Conservation (phyloP, 2,888 invertebrate species). For the Cyaniris semiargus region DNA sequence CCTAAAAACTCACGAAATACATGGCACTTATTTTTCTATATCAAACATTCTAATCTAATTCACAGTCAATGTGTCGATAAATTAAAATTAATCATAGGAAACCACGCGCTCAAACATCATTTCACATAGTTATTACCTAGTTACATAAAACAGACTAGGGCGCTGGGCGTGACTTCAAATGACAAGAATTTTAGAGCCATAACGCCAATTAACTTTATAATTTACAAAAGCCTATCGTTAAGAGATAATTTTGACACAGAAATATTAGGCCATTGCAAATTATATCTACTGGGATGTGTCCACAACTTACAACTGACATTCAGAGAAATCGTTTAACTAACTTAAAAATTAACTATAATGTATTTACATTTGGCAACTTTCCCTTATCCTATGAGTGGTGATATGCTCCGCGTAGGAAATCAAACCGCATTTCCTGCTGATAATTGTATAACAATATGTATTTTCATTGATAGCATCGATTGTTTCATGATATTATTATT, state of each 20-base stretch:
- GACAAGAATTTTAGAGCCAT: conserved; percentile 9
- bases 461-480: conserved; percentile 59
- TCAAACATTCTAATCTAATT: neutral
- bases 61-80: neutral
- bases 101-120: neutral
- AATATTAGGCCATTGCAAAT: conserved; percentile 48
- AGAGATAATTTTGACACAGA: conserved; percentile 27
- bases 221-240: neutral
- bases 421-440: conserved; percentile 66
- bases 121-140: neutral
- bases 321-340: conserved; percentile 54
- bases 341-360: conserved; percentile 41
- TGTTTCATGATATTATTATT: conserved; percentile 37
- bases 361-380: conserved; percentile 78
- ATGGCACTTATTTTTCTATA: conserved; percentile 13
- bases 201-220: neutral
- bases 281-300: conserved; percentile 50
- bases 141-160: neutral
- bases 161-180: neutral
- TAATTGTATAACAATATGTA: conserved; percentile 64
- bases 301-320: conserved; percentile 61
- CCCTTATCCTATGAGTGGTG: conserved; percentile 71
- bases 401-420: conserved; percentile 69
- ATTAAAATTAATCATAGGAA: neutral
- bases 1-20: conserved; percentile 1